Evolutionary conservation across 1,140 invertebrate genomes (phyloP), one percentile per base, ranked within the genome.

Genomic region (Calliphora vicina): DNA sequence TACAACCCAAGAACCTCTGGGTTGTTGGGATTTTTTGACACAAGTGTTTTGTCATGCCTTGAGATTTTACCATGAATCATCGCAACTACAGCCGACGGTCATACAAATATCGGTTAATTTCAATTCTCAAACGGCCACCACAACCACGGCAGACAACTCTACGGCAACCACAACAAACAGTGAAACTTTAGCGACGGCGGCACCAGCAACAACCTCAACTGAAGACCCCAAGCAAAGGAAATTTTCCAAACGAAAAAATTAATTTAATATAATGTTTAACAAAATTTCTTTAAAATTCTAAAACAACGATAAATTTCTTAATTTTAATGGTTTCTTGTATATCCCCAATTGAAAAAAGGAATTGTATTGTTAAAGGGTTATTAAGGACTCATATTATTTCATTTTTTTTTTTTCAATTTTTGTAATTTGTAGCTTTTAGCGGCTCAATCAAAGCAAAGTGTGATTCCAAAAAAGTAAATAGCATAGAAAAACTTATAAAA

Each of bases 371-470:
- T n/a, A 6, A 6, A 50, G 45, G 12, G 15, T 50, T n/a, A n/a
- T 5, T 35, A 50, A 50, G 17, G 45, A 50, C 17, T 50, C 15
- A 13, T 50, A 2, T 50, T 35, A 35, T 35, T 35, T 35, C 10
- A 35, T 35, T 35, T 2, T 71, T 81, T 67, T 67, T 81, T 81
- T 81, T 57, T 84, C n/a, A n/a, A n/a, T 84, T 80, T 84, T 86
- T 84, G 80, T 84, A 82, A 26, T 81, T 81, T 42, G 45, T 81
- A 61, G 80, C 80, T 29, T 43, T 27, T 81, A 83, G 85, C 85
- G 42, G 88, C 88, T 89, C 88, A 88, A 88, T 89, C 88, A 89
- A 89, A 89, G 88, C 88, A 87, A 86, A 89, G 86, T 89, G 88
- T 89, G 88, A 89, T 89, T 84, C 83, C 76, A 42, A 82, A 82